Evolutionary conservation across 2,113 vertebrate genomes (phyloP).

Genomic region (Larimichthys polyactis): DNA sequence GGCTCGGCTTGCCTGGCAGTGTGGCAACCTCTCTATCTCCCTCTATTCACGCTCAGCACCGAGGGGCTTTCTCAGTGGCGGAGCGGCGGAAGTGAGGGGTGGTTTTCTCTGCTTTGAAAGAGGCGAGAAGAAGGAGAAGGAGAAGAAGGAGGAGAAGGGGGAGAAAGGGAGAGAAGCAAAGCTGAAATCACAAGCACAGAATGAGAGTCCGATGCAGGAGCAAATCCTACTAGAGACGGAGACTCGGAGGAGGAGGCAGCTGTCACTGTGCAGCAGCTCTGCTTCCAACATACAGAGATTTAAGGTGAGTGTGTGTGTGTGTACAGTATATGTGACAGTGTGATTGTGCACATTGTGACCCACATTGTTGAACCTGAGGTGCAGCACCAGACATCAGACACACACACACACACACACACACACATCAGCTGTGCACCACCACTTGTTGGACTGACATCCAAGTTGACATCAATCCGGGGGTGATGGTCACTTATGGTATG

Average conservation of each 20-base stretch:
- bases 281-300: slow-evolving; percentile 54
- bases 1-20: slow-evolving; percentile 57
- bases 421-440: slow-evolving; percentile 32
- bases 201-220: slow-evolving; percentile 66
- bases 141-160: slow-evolving; percentile 3
- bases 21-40: slow-evolving; percentile 64
- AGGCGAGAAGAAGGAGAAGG: slow-evolving; percentile 38
- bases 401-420: slow-evolving; percentile 27
- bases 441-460: slow-evolving; percentile 64
- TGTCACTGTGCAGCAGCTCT: slow-evolving; percentile 45
- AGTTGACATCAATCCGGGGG: slow-evolving; percentile 38
- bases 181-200: slow-evolving; percentile 58
- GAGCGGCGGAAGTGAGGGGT: slow-evolving; percentile 70
- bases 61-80: slow-evolving; percentile 60
- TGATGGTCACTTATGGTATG: slow-evolving; percentile 5
- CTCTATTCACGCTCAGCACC: slow-evolving; percentile 64
- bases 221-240: slow-evolving; percentile 59
- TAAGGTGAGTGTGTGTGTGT: slow-evolving; percentile 69
- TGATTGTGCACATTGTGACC: slow-evolving; percentile 63
- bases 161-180: slow-evolving; percentile 33
- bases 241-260: slow-evolving; percentile 41
- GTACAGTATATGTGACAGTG: neutral
- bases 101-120: slow-evolving; percentile 69
- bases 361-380: slow-evolving; percentile 70
- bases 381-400: slow-evolving; percentile 43